A percentile compares a stretch with the other conserved stretches of the same genome.
Evolutionary conservation across 2,888 invertebrate genomes (phyloP).

Genomic region (Tanypteryx hageni): DNA sequence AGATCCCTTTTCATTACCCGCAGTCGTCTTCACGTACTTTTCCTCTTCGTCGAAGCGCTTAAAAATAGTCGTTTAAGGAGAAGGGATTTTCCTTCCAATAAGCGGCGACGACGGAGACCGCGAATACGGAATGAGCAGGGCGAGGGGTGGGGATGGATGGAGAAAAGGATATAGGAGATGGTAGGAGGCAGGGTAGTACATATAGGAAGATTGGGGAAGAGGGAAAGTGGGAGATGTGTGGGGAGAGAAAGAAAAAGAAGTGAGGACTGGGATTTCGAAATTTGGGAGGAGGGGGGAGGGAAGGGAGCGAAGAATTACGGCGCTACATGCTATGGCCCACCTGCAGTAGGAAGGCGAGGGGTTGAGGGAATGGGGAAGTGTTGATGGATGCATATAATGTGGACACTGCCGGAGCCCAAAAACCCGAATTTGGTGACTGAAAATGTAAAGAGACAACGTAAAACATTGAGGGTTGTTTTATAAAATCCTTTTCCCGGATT

Average conservation of each 20-base stretch:
- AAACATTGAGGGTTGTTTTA: neutral
- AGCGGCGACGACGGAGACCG: constrained; percentile 13
- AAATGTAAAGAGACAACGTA: neutral
- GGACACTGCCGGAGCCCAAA: neutral
- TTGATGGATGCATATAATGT: constrained; percentile 36
- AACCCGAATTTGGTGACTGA: neutral
- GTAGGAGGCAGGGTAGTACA: too few relatives aligned
- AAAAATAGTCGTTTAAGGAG: constrained; percentile 25
- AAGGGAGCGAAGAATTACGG: neutral
- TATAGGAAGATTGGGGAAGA: too few relatives aligned
- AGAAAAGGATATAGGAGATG: neutral
- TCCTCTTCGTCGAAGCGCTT: neutral
- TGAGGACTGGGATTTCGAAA: too few relatives aligned
- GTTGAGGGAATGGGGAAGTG: neutral
- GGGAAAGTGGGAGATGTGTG: neutral
- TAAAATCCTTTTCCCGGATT: too few relatives aligned
- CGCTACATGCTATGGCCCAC: neutral
- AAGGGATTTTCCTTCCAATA: neutral
- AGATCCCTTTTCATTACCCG: neutral
- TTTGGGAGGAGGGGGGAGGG: neutral
- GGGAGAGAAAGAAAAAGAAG: neutral
- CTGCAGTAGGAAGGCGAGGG: neutral
- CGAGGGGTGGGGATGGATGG: neutral
- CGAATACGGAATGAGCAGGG: neutral
- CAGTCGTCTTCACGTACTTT: constrained; percentile 6